Conservation (phyloP, 2,797 vertebrate species). For the Delichon dasypus region DNA sequence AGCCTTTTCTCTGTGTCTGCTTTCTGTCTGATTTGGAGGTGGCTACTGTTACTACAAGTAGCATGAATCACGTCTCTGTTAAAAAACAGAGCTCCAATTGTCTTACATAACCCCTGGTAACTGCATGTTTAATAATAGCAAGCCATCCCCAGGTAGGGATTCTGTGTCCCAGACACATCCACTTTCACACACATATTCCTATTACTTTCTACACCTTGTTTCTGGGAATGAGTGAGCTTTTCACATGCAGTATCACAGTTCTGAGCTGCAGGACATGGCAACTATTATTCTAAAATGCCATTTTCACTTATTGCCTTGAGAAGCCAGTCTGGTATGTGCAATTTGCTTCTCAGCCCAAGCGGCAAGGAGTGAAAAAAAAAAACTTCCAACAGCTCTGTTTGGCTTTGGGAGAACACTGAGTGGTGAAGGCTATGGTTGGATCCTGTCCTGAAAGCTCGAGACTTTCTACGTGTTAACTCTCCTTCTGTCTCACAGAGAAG, state of each 20-base stretch:
- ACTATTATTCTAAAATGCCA: constrained; percentile 28
- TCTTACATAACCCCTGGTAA: constrained; percentile 79
- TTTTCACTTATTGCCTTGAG: constrained; percentile 27
- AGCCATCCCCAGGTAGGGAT: constrained; percentile 79
- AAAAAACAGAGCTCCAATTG: constrained; percentile 81
- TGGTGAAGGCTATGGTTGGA: not conserved
- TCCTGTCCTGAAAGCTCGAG: not conserved
- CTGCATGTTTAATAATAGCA: constrained; percentile 78
- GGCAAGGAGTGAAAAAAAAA: not conserved
- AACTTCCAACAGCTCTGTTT: not conserved
- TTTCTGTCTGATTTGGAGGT: constrained; percentile 78
- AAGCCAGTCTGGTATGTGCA: not conserved
- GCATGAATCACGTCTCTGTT: constrained; percentile 80
- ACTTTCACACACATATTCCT: not conserved
- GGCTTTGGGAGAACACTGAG: not conserved
- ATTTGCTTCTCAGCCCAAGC: constrained; percentile 1
- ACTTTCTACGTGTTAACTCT: not conserved
- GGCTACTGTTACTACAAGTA: constrained; percentile 80
- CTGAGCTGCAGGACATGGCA: constrained; percentile 16
- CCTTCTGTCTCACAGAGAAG: not conserved
- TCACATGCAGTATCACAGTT: not conserved
- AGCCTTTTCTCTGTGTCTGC: constrained; percentile 78
- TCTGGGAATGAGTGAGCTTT: constrained; percentile 38
- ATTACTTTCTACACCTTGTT: constrained; percentile 10
- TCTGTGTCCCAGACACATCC: constrained; percentile 68